Base-by-base conservation (phyloP, 2,797 vertebrate genomes). In the Danio jaintianensis region DNA sequence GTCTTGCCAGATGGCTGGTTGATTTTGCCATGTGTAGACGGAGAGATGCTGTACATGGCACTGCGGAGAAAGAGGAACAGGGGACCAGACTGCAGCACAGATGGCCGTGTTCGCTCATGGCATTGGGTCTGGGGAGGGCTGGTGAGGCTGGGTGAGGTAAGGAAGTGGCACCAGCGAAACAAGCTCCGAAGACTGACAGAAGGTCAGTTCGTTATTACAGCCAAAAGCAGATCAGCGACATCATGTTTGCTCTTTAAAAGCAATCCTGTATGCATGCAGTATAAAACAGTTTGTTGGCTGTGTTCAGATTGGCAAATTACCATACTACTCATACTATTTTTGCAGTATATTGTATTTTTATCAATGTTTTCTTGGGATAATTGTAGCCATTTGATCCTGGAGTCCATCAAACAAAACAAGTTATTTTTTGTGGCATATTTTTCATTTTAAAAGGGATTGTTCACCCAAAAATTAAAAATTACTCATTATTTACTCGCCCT, bases 71-170 rank as follows among this genome's bases (percentile, higher is more conserved):
- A 69, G 74, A 76, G 36, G 22, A 79, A 74, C 83, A 74, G 81
- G 79, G 87, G 89, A 91, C 90, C 93, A 93, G 91, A 92, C 89
- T 91, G 91, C 80, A 71, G 85, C 86, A 86, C 93, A 94, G 92
- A 94, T 95, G 94, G 93, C 86, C 69, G 47, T 82, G 89, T 91
- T 88, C 88, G 52, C 81, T 83, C 53, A 72, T 53, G 79, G 84
- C 59, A 74, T 55, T 75, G 61, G 80, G 77, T 67, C 55, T 55
- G 72, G 36, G 22, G 79, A 79, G 80, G 88, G 88, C 87, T 87
- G 86, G 89, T 78, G 72, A 80, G 84, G 84, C 80, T 90, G 86
- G 88, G 87, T 86, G 86, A 89, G 88, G 89, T 89, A 88, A 91
- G 73, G 90, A 93, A 88, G 88, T 91, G 89, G 90, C 87, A 88